Percentiles rank a stretch among this genome's conserved stretches.
These are phyloP conservation scores for Tetropium fuscum DNA, from an alignment of 2,888 invertebrate species.

Conservation along the genomic window DNA sequence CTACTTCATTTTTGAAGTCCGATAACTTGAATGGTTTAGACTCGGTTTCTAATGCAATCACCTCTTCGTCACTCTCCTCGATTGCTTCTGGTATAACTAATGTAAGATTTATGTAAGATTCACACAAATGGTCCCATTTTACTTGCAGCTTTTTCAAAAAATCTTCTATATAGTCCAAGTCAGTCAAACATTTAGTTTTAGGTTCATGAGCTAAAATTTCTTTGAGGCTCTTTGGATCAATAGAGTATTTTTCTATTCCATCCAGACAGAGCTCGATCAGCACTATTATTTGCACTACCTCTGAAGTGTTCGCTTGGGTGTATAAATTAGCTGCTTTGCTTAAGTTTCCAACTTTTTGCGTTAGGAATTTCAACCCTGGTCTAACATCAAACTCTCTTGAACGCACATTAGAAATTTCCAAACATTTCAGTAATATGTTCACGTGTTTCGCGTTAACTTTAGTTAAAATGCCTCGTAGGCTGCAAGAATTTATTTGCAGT, in stretches of 20 bases:
- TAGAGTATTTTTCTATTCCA: constrained; percentile 74
- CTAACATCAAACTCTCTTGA: constrained; percentile 90
- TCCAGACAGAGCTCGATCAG: constrained; percentile 87
- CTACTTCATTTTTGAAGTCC: constrained; percentile 68
- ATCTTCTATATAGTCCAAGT: constrained; percentile 62
- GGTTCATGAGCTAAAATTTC: constrained; percentile 70
- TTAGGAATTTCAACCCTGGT: constrained; percentile 92
- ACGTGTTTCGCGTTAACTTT: constrained; percentile 72
- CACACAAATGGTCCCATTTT: constrained; percentile 64
- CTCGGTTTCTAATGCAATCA: constrained; percentile 23
- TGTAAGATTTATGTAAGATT: constrained; percentile 62
- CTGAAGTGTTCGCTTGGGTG: constrained; percentile 91
- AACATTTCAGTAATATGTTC: constrained; percentile 79
- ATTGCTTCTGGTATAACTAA: constrained; percentile 59
- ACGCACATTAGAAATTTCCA: constrained; percentile 85
- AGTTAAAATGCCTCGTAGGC: constrained; percentile 61
- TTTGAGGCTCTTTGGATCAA: constrained; percentile 73
- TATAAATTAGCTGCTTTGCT: constrained; percentile 91
- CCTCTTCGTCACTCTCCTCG: constrained; percentile 49
- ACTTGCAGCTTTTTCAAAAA: constrained; percentile 61
- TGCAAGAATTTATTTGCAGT: constrained; percentile 63
- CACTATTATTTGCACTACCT: constrained; percentile 89
- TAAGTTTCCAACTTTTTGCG: constrained; percentile 92
- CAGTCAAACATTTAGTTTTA: constrained; percentile 54
- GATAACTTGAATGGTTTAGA: constrained; percentile 67